Percentiles rank a stretch among this genome's conserved stretches.
Conservation (phyloP, 1,140 invertebrate genomes). For the Drosophila sucinea region DNA sequence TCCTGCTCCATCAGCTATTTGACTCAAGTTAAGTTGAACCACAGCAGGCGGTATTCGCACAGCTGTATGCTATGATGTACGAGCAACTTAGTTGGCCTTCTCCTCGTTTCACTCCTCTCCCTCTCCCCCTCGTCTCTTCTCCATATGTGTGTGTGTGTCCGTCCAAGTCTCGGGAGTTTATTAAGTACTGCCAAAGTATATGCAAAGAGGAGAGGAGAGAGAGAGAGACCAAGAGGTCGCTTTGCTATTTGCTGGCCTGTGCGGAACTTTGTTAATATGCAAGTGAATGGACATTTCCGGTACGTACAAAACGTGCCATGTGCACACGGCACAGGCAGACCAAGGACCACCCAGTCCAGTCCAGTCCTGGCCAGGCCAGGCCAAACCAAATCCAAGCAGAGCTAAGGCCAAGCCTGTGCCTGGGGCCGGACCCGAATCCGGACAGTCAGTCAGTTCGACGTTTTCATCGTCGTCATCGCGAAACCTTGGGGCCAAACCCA, state of each 20-base stretch:
- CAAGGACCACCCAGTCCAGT: slow-evolving; percentile 22
- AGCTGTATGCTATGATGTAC: slow-evolving; percentile 75
- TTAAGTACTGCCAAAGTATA: slow-evolving; percentile 75
- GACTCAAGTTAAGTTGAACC: slow-evolving; percentile 49
- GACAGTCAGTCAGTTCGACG: slow-evolving; percentile 13
- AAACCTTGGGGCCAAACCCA: slow-evolving; percentile 47
- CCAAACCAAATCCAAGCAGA: slow-evolving; percentile 15
- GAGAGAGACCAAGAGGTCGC: slow-evolving; percentile 33
- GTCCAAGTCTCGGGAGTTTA: slow-evolving; percentile 65
- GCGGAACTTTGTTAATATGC: slow-evolving; percentile 82
- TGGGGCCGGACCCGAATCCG: slow-evolving; percentile 3
- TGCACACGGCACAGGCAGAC: slow-evolving; percentile 35
- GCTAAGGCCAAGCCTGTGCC: slow-evolving; percentile 37
- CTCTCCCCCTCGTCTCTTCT: neutral
- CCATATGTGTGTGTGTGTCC: slow-evolving; percentile 22
- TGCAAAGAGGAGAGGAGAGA: slow-evolving; percentile 43
- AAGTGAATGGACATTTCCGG: slow-evolving; percentile 82
- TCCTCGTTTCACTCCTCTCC: neutral
- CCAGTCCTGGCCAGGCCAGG: neutral
- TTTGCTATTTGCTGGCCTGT: slow-evolving; percentile 50
- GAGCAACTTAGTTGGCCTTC: slow-evolving; percentile 54
- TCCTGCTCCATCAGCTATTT: neutral
- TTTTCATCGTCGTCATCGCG: slow-evolving; percentile 24
- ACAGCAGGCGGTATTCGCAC: slow-evolving; percentile 50
- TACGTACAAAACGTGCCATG: slow-evolving; percentile 76